Conservation (phyloP, 2,888 invertebrate genomes). For the Leptinotarsa rubiginosa region DNA sequence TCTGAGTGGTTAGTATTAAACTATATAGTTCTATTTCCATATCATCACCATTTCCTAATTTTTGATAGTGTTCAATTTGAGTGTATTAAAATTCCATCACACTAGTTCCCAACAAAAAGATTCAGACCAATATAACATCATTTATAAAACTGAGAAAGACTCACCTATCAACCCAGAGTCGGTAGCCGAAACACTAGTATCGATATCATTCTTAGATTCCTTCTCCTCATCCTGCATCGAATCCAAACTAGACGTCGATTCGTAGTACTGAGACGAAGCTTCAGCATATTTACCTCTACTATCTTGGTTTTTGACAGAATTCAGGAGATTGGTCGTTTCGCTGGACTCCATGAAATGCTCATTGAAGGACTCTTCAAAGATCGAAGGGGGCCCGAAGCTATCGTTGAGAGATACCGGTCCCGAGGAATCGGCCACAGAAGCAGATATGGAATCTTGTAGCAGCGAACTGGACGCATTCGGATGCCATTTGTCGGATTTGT, state of each 20-base stretch:
- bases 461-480: slow-evolving; percentile 65
- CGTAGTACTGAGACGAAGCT: slow-evolving; percentile 59
- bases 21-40: too few relatives aligned
- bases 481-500: slow-evolving; percentile 60
- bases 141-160: slow-evolving; percentile 19
- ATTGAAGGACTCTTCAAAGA: slow-evolving; percentile 60
- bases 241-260: slow-evolving; percentile 63
- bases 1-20: too few relatives aligned
- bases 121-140: too few relatives aligned
- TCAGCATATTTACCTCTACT: slow-evolving; percentile 50
- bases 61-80: too few relatives aligned
- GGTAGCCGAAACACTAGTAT: slow-evolving; percentile 61
- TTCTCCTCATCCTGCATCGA: slow-evolving; percentile 59
- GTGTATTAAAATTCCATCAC: too few relatives aligned
- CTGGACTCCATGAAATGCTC: slow-evolving; percentile 41
- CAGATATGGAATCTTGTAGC: slow-evolving; percentile 67
- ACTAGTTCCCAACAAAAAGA: too few relatives aligned
- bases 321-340: slow-evolving; percentile 12
- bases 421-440: slow-evolving; percentile 66
- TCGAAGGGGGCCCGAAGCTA: slow-evolving; percentile 62
- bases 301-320: slow-evolving; percentile 17
- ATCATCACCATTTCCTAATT: too few relatives aligned
- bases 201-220: slow-evolving; percentile 61
- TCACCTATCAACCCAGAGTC: slow-evolving; percentile 64
- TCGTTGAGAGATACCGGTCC: slow-evolving; percentile 63